Base-by-base conservation (phyloP, 2,888 invertebrate genomes). In the Strigamia crassipes region DNA sequence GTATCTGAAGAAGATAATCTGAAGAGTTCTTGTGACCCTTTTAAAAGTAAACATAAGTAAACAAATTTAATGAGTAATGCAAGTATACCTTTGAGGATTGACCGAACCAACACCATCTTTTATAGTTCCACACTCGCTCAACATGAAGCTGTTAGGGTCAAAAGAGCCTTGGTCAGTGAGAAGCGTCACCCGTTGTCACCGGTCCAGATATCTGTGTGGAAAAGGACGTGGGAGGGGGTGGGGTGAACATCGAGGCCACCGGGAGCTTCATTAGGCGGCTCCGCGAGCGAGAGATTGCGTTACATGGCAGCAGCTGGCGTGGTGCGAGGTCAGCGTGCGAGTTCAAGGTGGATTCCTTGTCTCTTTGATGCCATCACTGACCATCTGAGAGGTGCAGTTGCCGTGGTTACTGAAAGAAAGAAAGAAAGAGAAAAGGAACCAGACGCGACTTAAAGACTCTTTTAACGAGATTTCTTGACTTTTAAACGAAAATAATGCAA, bases 1-100 rank as follows among this genome's bases (percentile, higher is more conserved):
- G 73, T 73, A 73, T 73, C 73, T 73, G 23, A 9, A 27, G 73
- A 31, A 73, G 73, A 73, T 73, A 73, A 73, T 73, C 73, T 73
- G 73, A 73, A 73, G 73, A 31, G 73, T 73, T 73, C 73, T 23
- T 31, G 73, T 73, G 73, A 73, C 73, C 73, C 73, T 73, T 73
- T 73, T 73, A 73, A 73, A 73, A 73, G 73, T 73, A 73, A 73
- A 73, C 73, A 73, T n/a, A 73, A 73, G 73, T 73, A 73, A 73
- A 73, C 73, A 73, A 73, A 73, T 73, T 73, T 73, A 73, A 73
- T 73, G 73, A 73, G 73, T 73, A 73, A 73, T 31, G 73, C 73
- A 73, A 73, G 73, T 73, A 27, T 73, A 73, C 73, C 73, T 73
- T 73, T 73, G 73, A 73, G 73, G 13, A 73, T 73, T 73, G 73